These are phyloP conservation scores for Jacana jacana DNA, from an alignment of 2,113 vertebrate genomes.

Conservation along the genomic window DNA sequence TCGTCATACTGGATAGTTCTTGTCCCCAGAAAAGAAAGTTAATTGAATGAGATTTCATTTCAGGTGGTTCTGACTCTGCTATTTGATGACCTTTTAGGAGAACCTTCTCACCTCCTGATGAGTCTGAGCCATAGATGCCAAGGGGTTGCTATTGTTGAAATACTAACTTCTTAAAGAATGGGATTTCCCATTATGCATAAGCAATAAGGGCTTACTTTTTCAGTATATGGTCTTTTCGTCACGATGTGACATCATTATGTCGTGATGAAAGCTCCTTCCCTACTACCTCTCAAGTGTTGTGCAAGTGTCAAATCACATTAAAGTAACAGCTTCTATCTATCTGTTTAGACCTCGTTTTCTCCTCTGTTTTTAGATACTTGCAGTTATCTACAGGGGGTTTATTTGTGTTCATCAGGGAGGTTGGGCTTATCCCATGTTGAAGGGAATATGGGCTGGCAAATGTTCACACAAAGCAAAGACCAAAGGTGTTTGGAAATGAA, in stretches of 20 bases:
- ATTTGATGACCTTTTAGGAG: not conserved
- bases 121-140: not conserved
- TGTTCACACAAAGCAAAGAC: not conserved
- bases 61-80: not conserved
- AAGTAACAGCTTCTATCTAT: not conserved
- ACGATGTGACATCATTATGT: too few species aligned
- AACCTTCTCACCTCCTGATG: not conserved
- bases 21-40: not conserved
- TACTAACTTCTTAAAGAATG: not conserved
- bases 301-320: not conserved
- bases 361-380: not conserved
- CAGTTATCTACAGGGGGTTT: not conserved
- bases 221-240: not conserved
- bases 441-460: not conserved
- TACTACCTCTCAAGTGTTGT: not conserved
- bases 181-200: not conserved
- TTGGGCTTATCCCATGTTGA: not conserved
- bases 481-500: not conserved
- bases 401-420: not conserved
- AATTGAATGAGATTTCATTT: not conserved
- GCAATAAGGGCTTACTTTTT: not conserved
- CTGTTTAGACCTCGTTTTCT: not conserved
- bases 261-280: not conserved
- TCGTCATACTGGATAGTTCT: not conserved
- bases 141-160: not conserved